Evolutionary conservation across 1,140 invertebrate species (phyloP), one percentile per base, ranked within the genome.

Genomic region (Sarcophaga peregrina): DNA sequence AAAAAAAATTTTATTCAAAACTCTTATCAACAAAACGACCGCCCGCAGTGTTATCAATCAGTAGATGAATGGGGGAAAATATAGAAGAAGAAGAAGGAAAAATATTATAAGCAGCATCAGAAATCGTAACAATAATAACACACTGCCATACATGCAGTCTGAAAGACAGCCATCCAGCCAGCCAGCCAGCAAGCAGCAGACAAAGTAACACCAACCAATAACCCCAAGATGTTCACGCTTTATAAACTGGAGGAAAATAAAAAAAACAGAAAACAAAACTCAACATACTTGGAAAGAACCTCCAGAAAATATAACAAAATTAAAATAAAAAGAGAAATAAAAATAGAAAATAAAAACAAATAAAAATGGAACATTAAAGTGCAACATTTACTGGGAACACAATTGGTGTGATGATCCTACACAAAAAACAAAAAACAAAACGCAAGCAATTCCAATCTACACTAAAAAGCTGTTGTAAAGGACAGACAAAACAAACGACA

Each of bases 11-110:
- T 54, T 9, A 54, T 13, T 13, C 13, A 58, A 58, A 13, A 58
- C 13, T 58, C 15, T 58, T 58, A 58, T 58, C 54, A 58, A 58
- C 54, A 58, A 74, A 46, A 73, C 47, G 82, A 80, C 82, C 82
- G 82, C 82, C 82, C 76, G 76, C 73, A 48, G 82, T 74, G 82
- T 80, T 80, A 83, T 83, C 82, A 83, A 83, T 80, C 82, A 83
- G 72, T 76, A 17, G 68, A 20, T 47, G 62, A 74, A 25, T 17
- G 1, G n/a, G 15, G 2, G 75, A 81, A 58, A n/a, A 80, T 45
- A 54, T 11, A 58, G 54, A 15, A 15, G 13, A 58, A 58, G 54
- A n/a, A 37, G 25, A 37, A 37, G 25, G 11, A 72, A 48, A 20
- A 5, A 48, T 50, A 52, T 2, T 37, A 37, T 37, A 4, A 37